These are phyloP conservation scores for Triplophysa bombifrons DNA, from an alignment of 2,797 vertebrate species.

Conservation along the genomic window DNA sequence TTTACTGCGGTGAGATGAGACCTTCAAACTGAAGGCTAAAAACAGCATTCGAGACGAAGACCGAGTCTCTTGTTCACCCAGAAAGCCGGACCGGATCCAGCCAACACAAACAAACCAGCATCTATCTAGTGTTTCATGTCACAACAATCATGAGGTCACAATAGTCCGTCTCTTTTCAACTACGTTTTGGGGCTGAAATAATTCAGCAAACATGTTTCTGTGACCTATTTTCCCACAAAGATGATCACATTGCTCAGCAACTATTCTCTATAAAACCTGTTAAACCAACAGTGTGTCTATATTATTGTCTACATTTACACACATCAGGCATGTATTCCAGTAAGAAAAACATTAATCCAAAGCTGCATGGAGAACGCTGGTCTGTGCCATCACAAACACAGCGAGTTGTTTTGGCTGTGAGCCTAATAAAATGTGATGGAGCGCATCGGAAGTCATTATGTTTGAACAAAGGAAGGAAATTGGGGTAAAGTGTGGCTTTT, in stretches of 20 bases:
- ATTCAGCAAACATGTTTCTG: too few species aligned
- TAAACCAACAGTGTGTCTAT: background rate
- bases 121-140: background rate
- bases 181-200: too few species aligned
- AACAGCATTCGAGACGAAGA: background rate
- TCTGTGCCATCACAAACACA: background rate
- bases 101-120: background rate
- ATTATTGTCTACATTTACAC: too few species aligned
- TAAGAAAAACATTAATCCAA: background rate
- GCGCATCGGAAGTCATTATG: slow-evolving; percentile 28
- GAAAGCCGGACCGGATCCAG: background rate
- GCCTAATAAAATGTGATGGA: slow-evolving; percentile 8
- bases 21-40: background rate
- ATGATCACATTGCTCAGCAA: too few species aligned
- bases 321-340: too few species aligned
- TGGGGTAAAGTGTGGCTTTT: slow-evolving; percentile 27
- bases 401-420: background rate
- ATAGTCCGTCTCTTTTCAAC: too few species aligned
- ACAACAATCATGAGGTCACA: background rate
- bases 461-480: slow-evolving; percentile 29
- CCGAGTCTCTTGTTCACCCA: background rate
- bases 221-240: too few species aligned
- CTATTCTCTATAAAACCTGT: background rate
- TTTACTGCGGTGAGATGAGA: background rate
- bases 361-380: background rate